phyloP scores from a whole-genome alignment of 2,113 vertebrate species.

The Jacana jacana region DNA sequence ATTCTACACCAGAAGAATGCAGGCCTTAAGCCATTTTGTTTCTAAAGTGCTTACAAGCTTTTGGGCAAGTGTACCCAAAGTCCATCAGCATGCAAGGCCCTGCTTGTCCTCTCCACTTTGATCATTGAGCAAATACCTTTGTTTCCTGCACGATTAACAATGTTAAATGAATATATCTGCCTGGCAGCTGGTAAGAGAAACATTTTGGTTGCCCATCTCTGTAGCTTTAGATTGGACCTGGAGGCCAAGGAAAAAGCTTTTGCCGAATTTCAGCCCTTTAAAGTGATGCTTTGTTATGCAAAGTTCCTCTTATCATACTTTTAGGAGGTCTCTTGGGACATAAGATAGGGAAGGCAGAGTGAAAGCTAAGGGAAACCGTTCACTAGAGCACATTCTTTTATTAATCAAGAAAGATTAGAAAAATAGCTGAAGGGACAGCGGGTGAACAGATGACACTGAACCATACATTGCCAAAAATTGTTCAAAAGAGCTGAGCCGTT shows the following conservation, averaged over 20 bases:
- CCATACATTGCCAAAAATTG: not conserved
- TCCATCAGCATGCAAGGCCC: not conserved
- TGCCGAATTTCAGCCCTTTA: not conserved
- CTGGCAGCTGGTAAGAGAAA: not conserved
- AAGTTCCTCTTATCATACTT: not conserved
- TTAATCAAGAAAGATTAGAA: constrained; percentile 32
- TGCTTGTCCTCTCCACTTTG: not conserved
- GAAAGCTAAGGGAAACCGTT: not conserved
- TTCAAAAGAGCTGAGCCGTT: constrained; percentile 8
- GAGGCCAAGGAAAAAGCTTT: not conserved
- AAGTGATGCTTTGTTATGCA: not conserved
- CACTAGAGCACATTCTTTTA: constrained; percentile 14
- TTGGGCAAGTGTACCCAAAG: not conserved
- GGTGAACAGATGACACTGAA: not conserved
- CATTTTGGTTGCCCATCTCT: not conserved
- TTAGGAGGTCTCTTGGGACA: not conserved
- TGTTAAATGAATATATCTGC: not conserved
- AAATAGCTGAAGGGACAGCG: not conserved
- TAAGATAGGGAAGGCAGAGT: not conserved
- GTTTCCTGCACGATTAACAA: not conserved
- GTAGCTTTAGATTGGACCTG: not conserved
- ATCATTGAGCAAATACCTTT: not conserved
- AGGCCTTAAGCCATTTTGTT: not conserved
- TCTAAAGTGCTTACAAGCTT: not conserved
- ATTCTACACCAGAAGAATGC: not conserved